These are phyloP conservation scores for Tamias sibiricus DNA, from an alignment of 2,113 vertebrate genomes.

Conservation along the genomic window DNA sequence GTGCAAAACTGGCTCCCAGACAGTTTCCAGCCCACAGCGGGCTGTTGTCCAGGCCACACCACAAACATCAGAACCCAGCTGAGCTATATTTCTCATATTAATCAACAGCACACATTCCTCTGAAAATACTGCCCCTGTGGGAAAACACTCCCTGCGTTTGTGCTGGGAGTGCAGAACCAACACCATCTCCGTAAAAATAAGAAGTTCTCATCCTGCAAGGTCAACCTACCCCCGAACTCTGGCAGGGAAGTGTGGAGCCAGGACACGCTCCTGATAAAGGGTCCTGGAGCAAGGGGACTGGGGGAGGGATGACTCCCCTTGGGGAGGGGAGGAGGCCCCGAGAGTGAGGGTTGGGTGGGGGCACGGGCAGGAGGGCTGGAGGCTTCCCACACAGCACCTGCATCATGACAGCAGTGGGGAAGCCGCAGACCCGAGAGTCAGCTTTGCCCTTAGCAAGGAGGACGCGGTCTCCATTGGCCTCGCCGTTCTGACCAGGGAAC, in stretches of 20 bases:
- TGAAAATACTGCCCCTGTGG: not conserved
- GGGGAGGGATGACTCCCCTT: not conserved
- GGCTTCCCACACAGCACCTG: not conserved
- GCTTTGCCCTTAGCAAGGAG: not conserved
- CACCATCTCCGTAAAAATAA: not conserved
- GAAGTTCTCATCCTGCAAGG: not conserved
- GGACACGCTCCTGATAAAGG: not conserved
- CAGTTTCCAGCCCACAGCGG: not conserved
- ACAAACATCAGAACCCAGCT: not conserved
- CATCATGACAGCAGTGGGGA: not conserved
- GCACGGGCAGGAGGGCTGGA: not conserved
- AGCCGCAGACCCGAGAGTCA: not conserved
- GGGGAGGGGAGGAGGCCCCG: not conserved
- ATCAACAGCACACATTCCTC: not conserved
- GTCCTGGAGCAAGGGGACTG: not conserved
- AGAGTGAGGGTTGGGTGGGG: accelerated
- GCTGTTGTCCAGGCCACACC: not conserved
- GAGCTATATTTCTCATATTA: not conserved
- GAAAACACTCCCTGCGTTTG: not conserved
- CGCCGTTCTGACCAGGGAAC: not conserved
- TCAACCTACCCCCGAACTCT: not conserved
- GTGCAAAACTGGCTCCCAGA: not conserved
- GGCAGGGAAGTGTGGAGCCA: accelerated
- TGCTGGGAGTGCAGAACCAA: not conserved
- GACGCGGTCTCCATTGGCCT: accelerated